phyloP scores from a whole-genome alignment of 2,888 invertebrate species.

The Crematogaster levior region DNA sequence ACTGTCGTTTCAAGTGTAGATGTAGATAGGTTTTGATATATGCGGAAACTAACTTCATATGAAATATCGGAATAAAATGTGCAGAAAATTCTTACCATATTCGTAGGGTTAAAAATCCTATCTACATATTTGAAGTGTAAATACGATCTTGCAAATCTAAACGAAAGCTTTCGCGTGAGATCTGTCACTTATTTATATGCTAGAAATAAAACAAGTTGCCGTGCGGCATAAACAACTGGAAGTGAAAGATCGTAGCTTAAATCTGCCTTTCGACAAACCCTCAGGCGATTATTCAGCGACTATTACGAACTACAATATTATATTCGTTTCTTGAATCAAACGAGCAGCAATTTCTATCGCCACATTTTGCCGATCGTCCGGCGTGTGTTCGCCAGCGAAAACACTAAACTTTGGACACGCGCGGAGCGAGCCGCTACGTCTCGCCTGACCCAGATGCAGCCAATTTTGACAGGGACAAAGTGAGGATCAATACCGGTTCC shows the following conservation, averaged over 20 bases:
- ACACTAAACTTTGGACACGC: constrained; percentile 36
- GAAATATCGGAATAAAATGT: constrained; percentile 2
- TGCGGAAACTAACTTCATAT: constrained; percentile 1
- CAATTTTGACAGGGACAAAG: constrained; percentile 57
- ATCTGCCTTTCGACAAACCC: constrained; percentile 4
- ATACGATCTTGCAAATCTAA: background rate
- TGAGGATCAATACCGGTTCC: constrained; percentile 57
- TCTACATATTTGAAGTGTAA: background rate
- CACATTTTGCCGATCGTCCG: constrained; percentile 40
- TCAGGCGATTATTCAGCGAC: constrained; percentile 13
- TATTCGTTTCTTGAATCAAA: constrained; percentile 13
- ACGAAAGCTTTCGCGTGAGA: background rate
- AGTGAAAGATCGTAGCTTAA: constrained; percentile 7
- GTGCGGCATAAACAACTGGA: background rate
- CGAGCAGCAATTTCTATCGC: constrained; percentile 12
- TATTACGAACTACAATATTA: background rate
- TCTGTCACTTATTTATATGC: background rate
- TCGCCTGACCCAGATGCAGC: constrained; percentile 47
- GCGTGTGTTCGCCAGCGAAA: constrained; percentile 29
- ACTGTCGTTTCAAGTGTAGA: background rate
- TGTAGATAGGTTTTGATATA: background rate
- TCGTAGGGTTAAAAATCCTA: background rate
- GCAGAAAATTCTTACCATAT: background rate
- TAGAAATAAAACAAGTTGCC: background rate
- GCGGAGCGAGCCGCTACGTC: background rate